Evolutionary conservation across 2,888 invertebrate species (phyloP).

Genomic region (Latrodectus elegans): DNA sequence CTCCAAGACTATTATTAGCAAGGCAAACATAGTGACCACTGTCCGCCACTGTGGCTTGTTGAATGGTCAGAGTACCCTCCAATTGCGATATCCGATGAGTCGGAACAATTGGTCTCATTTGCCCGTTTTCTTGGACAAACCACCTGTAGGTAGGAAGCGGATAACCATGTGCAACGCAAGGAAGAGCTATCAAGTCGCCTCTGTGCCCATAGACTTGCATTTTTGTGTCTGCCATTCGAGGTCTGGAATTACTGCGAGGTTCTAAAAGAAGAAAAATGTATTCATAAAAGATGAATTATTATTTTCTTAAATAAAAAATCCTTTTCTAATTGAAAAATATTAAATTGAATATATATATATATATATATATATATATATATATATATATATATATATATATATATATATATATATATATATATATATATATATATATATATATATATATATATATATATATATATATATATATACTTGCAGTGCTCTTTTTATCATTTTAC

Average conservation of each 20-base stretch:
- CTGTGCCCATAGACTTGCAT: constrained; percentile 57
- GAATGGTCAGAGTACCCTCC: constrained; percentile 61
- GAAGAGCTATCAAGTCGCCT: constrained; percentile 73
- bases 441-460: too few species aligned
- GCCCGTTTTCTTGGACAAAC: constrained; percentile 72
- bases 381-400: too few species aligned
- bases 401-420: too few species aligned
- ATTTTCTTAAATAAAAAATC: too few species aligned
- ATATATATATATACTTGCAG: too few species aligned
- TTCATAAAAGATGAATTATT: too few species aligned
- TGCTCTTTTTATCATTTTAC: too few species aligned
- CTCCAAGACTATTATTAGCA: constrained; percentile 68
- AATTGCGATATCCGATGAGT: constrained; percentile 56
- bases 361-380: too few species aligned
- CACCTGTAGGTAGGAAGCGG: constrained; percentile 75
- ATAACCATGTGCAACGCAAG: constrained; percentile 75
- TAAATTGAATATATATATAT: too few species aligned
- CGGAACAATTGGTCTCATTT: constrained; percentile 33
- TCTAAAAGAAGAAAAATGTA: constrained; percentile 50
- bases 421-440: too few species aligned
- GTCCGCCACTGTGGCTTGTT: constrained; percentile 61
- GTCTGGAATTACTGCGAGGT: constrained; percentile 61
- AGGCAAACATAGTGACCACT: constrained; percentile 69
- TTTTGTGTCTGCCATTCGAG: constrained; percentile 57
- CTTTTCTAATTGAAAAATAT: too few species aligned